Conservation (phyloP, 2,113 vertebrate genomes). For the Lasiurus borealis region DNA sequence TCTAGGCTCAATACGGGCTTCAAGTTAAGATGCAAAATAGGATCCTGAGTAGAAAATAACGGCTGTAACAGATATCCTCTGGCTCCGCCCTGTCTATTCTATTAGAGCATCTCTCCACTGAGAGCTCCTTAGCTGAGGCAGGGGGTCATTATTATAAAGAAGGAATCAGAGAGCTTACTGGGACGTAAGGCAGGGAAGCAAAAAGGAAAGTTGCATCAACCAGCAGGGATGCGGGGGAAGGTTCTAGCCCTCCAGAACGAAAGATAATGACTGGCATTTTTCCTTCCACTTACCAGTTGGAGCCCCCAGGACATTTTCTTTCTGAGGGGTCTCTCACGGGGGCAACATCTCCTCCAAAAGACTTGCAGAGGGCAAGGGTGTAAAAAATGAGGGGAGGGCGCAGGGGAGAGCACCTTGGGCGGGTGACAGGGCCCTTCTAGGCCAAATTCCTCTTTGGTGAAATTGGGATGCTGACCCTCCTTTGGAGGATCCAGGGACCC, state of each 20-base stretch:
- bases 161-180: background rate
- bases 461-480: background rate
- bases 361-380: too few relatives aligned
- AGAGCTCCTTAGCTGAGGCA: background rate
- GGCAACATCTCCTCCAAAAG: background rate
- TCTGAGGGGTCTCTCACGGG: background rate
- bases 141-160: background rate
- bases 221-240: rapidly evolving
- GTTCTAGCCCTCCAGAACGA: background rate
- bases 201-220: background rate
- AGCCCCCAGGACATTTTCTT: background rate
- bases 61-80: background rate
- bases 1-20: constrained; percentile 21
- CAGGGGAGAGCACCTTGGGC: background rate
- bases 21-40: constrained; percentile 39
- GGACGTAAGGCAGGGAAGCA: background rate
- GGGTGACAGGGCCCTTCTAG: background rate
- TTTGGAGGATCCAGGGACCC: background rate
- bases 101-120: background rate
- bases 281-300: rapidly evolving
- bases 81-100: background rate
- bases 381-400: background rate
- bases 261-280: background rate
- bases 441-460: background rate
- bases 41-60: constrained; percentile 40